Percentiles rank a stretch among this genome's conserved stretches.
phyloP scores from a whole-genome alignment of 2,888 invertebrate species.

The Ligdia adustata region DNA sequence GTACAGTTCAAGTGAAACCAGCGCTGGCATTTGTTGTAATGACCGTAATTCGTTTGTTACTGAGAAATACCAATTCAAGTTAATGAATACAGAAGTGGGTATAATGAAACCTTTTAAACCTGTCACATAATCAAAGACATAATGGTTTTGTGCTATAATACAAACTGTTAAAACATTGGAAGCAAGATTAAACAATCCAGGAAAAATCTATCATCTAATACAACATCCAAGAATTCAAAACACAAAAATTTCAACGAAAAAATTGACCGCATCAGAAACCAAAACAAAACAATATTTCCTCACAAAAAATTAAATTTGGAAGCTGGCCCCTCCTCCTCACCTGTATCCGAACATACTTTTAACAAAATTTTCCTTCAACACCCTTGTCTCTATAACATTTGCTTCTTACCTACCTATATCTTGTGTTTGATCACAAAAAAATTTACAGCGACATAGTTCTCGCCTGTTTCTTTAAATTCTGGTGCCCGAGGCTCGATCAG shows the following conservation, averaged over 20 bases:
- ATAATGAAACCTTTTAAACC: not conserved
- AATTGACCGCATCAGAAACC: conserved; percentile 36
- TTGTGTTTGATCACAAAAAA: not conserved
- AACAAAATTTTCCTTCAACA: not conserved
- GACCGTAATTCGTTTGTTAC: conserved; percentile 41
- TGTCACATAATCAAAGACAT: not conserved
- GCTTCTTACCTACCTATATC: not conserved
- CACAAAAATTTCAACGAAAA: conserved; percentile 29
- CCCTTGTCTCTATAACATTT: conserved; percentile 3
- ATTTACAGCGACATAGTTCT: conserved; percentile 13
- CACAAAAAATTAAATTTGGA: conserved; percentile 56
- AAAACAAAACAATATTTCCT: conserved; percentile 27
- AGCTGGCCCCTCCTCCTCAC: conserved; percentile 63
- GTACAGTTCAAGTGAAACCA: conserved; percentile 37
- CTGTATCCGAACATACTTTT: conserved; percentile 37
- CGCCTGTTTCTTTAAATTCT: conserved; percentile 26
- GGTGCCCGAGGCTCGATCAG: conserved; percentile 53
- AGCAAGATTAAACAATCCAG: not conserved
- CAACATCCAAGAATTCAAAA: conserved; percentile 6
- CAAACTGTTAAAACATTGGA: not conserved
- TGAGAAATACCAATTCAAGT: conserved; percentile 31
- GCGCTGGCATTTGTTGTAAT: conserved; percentile 43
- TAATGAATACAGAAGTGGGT: not conserved
- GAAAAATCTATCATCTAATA: conserved; percentile 4
- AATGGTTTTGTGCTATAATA: not conserved